Evolutionary conservation across 2,888 invertebrate species (phyloP).

Genomic region (Drosophila picticornis): DNA sequence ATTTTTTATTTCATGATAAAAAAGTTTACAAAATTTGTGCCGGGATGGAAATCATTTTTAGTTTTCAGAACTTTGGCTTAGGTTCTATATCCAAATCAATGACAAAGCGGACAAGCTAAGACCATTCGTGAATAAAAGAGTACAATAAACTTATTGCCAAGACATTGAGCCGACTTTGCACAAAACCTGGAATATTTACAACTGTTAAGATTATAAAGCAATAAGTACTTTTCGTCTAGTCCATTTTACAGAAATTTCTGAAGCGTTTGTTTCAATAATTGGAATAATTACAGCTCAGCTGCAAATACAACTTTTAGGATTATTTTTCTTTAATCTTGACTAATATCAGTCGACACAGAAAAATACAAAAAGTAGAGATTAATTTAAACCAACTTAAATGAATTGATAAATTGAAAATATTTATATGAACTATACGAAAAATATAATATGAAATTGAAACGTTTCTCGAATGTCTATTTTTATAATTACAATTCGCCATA

Average conservation of each 20-base stretch:
- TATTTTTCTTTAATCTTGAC: background rate
- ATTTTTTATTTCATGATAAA: background rate
- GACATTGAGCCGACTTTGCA: background rate
- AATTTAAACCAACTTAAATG: background rate
- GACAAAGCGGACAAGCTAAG: background rate
- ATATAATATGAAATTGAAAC: background rate
- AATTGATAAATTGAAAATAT: background rate
- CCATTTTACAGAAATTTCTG: background rate
- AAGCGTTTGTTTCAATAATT: background rate
- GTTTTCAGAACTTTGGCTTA: background rate
- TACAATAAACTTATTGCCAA: background rate
- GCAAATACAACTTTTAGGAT: background rate
- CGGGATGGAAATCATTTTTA: background rate
- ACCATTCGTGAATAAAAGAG: background rate
- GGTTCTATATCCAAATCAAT: background rate
- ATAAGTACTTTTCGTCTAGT: background rate
- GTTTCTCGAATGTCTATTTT: background rate
- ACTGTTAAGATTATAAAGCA: background rate
- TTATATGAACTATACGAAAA: background rate
- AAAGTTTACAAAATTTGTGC: background rate
- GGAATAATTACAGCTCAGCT: background rate
- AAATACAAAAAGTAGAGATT: background rate
- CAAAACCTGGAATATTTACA: background rate
- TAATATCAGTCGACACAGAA: background rate
- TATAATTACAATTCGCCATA: conserved; percentile 44